These are phyloP conservation scores for Chrysaora quinquecirrha DNA, from an alignment of 30 jellyfish, hydroid and myxozoan genomes.

Conservation along the genomic window DNA sequence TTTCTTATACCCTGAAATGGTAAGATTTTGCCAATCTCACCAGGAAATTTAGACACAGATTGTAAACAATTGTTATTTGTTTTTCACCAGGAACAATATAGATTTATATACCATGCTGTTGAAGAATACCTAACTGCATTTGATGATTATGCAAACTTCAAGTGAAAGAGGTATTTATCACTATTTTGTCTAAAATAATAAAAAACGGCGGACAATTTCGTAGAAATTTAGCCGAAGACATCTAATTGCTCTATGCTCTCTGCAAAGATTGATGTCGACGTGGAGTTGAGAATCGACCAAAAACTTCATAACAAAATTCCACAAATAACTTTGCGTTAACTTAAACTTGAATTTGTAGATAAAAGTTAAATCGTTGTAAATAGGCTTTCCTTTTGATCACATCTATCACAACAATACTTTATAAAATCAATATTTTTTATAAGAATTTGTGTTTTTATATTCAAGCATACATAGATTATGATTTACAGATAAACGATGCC, in stretches of 20 bases:
- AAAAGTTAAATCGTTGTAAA: background rate
- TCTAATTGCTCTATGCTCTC: too few relatives aligned
- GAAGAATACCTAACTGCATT: constrained; percentile 85
- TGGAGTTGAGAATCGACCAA: too few relatives aligned
- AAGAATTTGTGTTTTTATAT: constrained; percentile 5
- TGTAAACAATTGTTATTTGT: too few relatives aligned
- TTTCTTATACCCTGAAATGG: too few relatives aligned
- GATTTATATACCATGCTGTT: constrained; percentile 72
- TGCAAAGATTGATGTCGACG: too few relatives aligned
- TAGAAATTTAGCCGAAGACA: too few relatives aligned
- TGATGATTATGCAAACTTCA: constrained; percentile 81
- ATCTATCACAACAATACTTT: background rate
- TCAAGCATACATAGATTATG: background rate
- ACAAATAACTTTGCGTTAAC: too few relatives aligned
- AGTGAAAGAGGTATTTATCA: constrained; percentile 4
- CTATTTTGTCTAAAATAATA: background rate
- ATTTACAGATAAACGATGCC: too few relatives aligned
- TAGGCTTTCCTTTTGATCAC: background rate
- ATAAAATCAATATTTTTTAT: background rate
- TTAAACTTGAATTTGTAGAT: background rate
- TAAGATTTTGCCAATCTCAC: too few relatives aligned
- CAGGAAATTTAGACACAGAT: too few relatives aligned
- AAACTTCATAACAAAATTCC: too few relatives aligned
- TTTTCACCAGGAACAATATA: constrained; percentile 80
- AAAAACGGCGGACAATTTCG: background rate